Evolutionary conservation across 1,140 invertebrate species (phyloP).

Genomic region (Platyscapa corneri): DNA sequence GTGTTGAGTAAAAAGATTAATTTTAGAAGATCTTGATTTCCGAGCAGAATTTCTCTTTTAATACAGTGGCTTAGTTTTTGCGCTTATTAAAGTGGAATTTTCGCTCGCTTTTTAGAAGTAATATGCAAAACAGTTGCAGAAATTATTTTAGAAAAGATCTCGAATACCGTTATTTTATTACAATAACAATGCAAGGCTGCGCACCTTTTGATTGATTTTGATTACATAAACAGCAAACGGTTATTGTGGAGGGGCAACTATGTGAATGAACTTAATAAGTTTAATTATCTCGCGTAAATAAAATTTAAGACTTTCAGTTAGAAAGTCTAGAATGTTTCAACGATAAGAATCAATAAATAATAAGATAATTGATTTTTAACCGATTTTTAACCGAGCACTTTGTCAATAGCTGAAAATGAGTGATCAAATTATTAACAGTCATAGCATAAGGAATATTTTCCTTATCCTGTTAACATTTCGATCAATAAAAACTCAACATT

Average conservation of each 20-base stretch:
- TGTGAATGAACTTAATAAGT: neutral
- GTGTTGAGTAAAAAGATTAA: neutral
- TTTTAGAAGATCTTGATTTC: neutral
- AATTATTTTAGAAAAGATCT: neutral
- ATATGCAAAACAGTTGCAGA: neutral
- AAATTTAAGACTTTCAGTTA: too few species aligned
- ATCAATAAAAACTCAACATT: neutral
- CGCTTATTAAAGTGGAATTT: neutral
- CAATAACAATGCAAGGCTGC: neutral
- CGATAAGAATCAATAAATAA: too few species aligned
- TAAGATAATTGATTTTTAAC: too few species aligned
- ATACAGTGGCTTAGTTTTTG: neutral
- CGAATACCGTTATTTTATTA: neutral
- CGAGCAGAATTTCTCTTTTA: neutral
- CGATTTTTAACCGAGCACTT: too few species aligned
- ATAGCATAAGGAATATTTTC: neutral
- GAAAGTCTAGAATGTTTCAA: too few species aligned
- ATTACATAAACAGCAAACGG: neutral
- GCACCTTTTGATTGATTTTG: neutral
- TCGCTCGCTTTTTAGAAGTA: neutral
- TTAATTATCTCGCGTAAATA: neutral
- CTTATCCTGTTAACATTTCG: neutral
- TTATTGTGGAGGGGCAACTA: too few species aligned
- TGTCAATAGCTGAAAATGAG: too few species aligned
- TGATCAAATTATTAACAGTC: too few species aligned